Percentiles rank a stretch among this genome's conserved stretches.
Conservation (phyloP, 2,113 vertebrate species). For the Ondatra zibethicus region DNA sequence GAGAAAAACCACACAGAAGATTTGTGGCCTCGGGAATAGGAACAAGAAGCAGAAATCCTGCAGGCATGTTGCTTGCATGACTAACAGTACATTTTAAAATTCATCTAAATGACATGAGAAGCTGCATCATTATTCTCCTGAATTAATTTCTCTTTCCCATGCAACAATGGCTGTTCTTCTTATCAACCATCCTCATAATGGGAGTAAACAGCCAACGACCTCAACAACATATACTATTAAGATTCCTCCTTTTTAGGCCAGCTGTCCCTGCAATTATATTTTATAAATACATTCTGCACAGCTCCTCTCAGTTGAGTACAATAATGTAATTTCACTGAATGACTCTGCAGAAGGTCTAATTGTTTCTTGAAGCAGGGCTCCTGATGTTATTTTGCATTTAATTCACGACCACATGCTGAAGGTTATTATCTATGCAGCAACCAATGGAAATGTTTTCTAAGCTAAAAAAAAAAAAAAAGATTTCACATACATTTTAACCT, state of each 20-base stretch:
- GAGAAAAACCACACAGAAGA: slow-evolving; percentile 57
- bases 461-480: slow-evolving; percentile 33
- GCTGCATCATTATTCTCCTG: slow-evolving; percentile 73
- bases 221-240: slow-evolving; percentile 80
- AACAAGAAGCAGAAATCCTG: slow-evolving; percentile 32
- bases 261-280: slow-evolving; percentile 79
- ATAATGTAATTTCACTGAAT: slow-evolving; percentile 82
- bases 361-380: slow-evolving; percentile 79
- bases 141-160: slow-evolving; percentile 76
- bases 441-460: slow-evolving; percentile 67
- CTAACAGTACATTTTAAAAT: slow-evolving; percentile 74
- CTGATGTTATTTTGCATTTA: slow-evolving; percentile 82
- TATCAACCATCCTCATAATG: slow-evolving; percentile 70
- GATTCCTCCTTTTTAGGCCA: slow-evolving; percentile 76
- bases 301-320: slow-evolving; percentile 77
- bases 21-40: background rate
- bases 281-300: slow-evolving; percentile 78
- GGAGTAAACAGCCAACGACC: slow-evolving; percentile 73
- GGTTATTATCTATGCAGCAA: slow-evolving; percentile 74
- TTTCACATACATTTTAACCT: slow-evolving; percentile 64
- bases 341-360: slow-evolving; percentile 82
- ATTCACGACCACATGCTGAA: slow-evolving; percentile 77
- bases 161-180: slow-evolving; percentile 68
- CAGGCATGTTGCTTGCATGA: slow-evolving; percentile 19
- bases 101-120: slow-evolving; percentile 68